Evolutionary conservation across 2,113 vertebrate genomes (phyloP).

Genomic region (Puma concolor): DNA sequence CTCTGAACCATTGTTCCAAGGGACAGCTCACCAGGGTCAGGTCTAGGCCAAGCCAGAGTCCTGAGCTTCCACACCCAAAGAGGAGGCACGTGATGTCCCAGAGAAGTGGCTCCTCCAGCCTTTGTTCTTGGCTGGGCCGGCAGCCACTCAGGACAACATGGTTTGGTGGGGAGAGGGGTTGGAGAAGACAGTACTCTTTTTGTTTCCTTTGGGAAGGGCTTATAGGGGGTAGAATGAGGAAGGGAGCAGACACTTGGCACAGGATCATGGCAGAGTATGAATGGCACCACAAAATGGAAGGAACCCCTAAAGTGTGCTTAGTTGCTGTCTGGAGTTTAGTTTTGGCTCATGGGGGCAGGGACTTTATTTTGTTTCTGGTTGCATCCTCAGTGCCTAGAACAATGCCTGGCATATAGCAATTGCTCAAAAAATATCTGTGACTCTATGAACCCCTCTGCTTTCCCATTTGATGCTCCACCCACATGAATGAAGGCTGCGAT

Average conservation of each 20-base stretch:
- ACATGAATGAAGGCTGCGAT: neutral
- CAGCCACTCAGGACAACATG: constrained; percentile 24
- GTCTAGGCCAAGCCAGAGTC: constrained; percentile 31
- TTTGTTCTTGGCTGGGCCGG: constrained; percentile 62
- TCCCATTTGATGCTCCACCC: neutral
- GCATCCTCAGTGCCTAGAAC: neutral
- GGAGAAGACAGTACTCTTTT: neutral
- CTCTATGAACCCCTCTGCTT: neutral
- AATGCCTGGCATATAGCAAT: neutral
- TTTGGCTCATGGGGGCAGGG: neutral
- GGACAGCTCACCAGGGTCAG: constrained; percentile 50
- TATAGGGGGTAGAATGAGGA: neutral
- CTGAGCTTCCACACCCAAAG: constrained; percentile 25
- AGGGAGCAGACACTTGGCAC: neutral
- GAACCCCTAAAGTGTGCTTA: neutral
- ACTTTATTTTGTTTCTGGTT: neutral
- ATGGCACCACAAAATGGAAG: neutral
- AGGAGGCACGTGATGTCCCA: constrained; percentile 28
- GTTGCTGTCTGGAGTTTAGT: neutral
- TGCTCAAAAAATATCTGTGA: neutral
- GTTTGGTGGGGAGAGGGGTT: neutral
- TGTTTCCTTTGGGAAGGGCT: constrained; percentile 22
- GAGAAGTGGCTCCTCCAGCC: neutral
- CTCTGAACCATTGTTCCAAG: constrained; percentile 59
- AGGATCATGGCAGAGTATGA: neutral